Evolutionary conservation across 2,888 invertebrate species (phyloP), one percentile per base, ranked within the genome.

Genomic region (Macaria liturata): DNA sequence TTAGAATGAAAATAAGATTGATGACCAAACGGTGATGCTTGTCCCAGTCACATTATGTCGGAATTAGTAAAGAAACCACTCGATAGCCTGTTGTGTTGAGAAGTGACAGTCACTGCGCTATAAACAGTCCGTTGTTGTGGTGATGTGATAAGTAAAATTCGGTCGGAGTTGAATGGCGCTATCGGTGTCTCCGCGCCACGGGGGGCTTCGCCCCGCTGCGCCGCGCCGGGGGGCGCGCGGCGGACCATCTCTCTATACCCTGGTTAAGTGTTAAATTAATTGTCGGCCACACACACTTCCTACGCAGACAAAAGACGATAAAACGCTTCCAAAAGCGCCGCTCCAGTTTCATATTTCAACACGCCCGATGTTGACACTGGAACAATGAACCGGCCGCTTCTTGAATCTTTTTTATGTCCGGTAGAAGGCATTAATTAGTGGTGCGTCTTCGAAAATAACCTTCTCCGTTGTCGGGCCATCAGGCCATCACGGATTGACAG

Each of bases 371-470:
- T 80, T 82, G 84, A 86, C 85, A 84, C 78, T 78, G 77, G 84
- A 87, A 88, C 86, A 88, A 88, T 84, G 76, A 69, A 69, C 68
- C 69, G 66, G 67, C 79, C 83, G 86, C 87, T 84, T 78, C 86
- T 86, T 78, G 69, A 76, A 74, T 70, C 72, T 82, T 86, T 84
- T 67, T 84, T 85, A 77, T 78, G 68, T 69, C 72, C 71, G 61
- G 75, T 82, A 78, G 82, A 81, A 78, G 78, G 80, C 77, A 86
- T 90, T 91, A 91, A 91, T 91, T 91, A 91, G 88, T 85, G 83
- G 83, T 86, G 80, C 83, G 75, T 83, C 86, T 85, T 88, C 81
- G 75, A 84, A 87, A 89, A 88, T 90, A 89, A 88, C 87, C 86
- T 84, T 81, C 83, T 87, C 82, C 75, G 85, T 84, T 87, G 88